Conservation (phyloP, 2,797 vertebrate genomes). For the Acipenser oxyrinchus region DNA sequence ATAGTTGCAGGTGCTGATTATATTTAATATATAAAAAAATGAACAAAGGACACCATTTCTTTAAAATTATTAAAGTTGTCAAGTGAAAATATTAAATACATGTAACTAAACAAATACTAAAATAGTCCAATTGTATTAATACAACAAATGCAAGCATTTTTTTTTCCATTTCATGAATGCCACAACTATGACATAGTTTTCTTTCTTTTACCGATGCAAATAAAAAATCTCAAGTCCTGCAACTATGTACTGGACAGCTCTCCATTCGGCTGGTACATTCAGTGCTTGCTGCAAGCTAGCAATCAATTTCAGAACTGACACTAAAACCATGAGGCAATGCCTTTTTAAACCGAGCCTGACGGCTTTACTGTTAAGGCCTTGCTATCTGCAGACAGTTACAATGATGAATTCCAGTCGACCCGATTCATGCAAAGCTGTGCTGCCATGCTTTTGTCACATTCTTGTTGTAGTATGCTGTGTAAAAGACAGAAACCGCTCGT, state of each 20-base stretch:
- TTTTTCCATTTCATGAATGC: background rate
- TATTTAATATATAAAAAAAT: too few species aligned
- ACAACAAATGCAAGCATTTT: too few species aligned
- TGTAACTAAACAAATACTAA: too few species aligned
- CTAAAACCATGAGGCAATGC: background rate
- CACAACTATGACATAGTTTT: background rate
- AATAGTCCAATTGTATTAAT: too few species aligned
- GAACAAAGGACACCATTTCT: too few species aligned
- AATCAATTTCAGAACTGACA: background rate
- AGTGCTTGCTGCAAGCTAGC: constrained; percentile 27
- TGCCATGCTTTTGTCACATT: constrained; percentile 5
- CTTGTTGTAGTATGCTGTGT: background rate
- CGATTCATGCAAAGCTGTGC: constrained; percentile 14
- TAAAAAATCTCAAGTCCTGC: constrained; percentile 19
- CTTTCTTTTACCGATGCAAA: constrained; percentile 23
- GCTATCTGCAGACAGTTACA: constrained; percentile 5
- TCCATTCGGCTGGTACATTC: constrained; percentile 19
- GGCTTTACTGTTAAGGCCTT: background rate
- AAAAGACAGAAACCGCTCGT: constrained; percentile 14
- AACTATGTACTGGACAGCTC: constrained; percentile 44
- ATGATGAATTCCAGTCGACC: constrained; percentile 5
- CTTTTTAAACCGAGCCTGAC: background rate
- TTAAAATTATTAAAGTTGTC: too few species aligned
- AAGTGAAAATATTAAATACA: too few species aligned
- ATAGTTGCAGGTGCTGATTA: constrained; percentile 29